Evolutionary conservation across 2,113 vertebrate genomes (phyloP), one percentile per base, ranked within the genome.

Genomic region (Rhea pennata): DNA sequence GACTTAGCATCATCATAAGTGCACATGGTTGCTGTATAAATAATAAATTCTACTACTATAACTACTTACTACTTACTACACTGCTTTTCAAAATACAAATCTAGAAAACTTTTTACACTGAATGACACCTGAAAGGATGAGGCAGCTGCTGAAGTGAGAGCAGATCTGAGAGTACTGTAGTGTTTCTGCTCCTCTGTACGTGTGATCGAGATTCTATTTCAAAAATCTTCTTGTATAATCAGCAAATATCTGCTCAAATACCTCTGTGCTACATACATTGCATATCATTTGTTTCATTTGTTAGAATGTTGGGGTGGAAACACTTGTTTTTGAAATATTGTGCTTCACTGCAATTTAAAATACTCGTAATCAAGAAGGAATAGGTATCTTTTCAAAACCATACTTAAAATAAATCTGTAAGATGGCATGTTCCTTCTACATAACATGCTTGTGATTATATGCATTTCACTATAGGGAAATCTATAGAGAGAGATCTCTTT

Each of bases 1-100:
- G 69, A 89, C 75, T 90, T 91, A 91, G 51, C 84, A 86, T 21
- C 84, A 86, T 21, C 40, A 75, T 67, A 91, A 95, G 76, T 78
- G 89, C 75, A 91, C 78, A 83, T 91, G 84, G 74, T 93, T 53
- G 87, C 81, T 95, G 85, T 86, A 96, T 96, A 97, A 97, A 96
- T 94, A 96, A 95, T 95, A 92, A 85, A 96, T 96, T 74, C 54
- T 83, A 83, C 81, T 93, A 77, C 92, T 95, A 29, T 61, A 93
- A 81, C 85, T 87, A 91, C 93, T 93, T 94, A 81, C 85, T 87
- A 91, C 93, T 93, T 94, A 92, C n/a, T 10, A 29, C 54, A 64
- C 93, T 62, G 81, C 40, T 46, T 58, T 89, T 92, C 82, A 89
- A 90, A 93, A 89, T 19, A 87, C 80, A 87, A 53, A 88, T 84